Base-by-base conservation (phyloP, 1,140 invertebrate genomes). In the Drosophila varians region DNA sequence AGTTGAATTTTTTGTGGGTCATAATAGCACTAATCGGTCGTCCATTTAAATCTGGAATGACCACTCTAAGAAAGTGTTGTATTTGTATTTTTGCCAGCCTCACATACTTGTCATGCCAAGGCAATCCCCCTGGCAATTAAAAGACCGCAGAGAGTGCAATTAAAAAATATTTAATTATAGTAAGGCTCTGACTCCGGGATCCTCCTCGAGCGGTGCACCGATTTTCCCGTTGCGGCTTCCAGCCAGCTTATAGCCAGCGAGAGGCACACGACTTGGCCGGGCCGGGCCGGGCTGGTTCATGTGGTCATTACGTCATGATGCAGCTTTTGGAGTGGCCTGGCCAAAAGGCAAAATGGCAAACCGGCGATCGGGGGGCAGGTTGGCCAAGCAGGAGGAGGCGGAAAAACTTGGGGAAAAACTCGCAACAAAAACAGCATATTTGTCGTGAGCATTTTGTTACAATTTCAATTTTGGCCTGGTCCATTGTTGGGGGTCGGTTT, bases 281-380 rank as follows among this genome's bases (percentile, higher is more conserved):
- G 46, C 60, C 16, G 60, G 64, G 62, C 46, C 62, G 46, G 36
- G 46, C 60, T 23, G 60, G 31, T 66, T 43, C 62, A 36, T 68
- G 64, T 53, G 64, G 64, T 66, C 64, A 68, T 68, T 68, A 68
- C 64, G 64, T 68, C 64, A 68, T 68, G 64, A 68, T 66, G 64
- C 64, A 68, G 64, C 47, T 66, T 66, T 68, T 53, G 60, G 61
- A 68, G 64, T 68, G 64, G 64, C 64, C 31, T 48, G 53, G 64
- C 45, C 64, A 28, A 66, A 42, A 43, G 60, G 26, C 60, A 52
- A 18, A 47, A 25, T 12, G 18, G 19, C 21, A 14, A 31, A 31
- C 3, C 9, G 28, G 11, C 6, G 16, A 4, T 25, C 21, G 6
- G n/a, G n/a, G 2, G 43, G 43, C 34, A 12, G 40, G n/a, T 28